These are phyloP conservation scores for Ianthella basta DNA, from an alignment of 37 sponge, comb jelly and placozoan species.

Conservation along the genomic window DNA sequence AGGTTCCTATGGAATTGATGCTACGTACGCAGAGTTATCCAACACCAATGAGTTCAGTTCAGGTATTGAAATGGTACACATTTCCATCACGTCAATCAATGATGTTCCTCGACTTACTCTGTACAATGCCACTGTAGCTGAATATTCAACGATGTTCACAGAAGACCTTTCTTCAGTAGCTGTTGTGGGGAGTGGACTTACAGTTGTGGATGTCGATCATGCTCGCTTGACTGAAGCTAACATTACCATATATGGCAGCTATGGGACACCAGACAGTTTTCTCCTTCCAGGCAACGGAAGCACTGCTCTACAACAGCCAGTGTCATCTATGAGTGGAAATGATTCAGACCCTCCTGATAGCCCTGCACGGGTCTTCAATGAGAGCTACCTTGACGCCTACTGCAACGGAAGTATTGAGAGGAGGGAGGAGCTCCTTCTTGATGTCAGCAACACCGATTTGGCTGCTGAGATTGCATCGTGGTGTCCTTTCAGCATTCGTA, in stretches of 20 bases:
- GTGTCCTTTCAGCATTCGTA: constrained; percentile 72
- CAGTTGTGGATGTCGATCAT: constrained; percentile 81
- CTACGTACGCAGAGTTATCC: constrained; percentile 55
- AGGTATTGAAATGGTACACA: constrained; percentile 11
- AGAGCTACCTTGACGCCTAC: constrained; percentile 45
- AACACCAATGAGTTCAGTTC: constrained; percentile 75
- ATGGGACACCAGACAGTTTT: constrained; percentile 18
- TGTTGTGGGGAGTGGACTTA: constrained; percentile 62
- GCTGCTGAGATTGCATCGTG: constrained; percentile 52
- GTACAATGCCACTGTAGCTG: constrained; percentile 34
- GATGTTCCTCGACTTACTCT: constrained; percentile 71
- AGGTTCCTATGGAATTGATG: constrained; percentile 86
- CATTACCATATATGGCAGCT: constrained; percentile 72
- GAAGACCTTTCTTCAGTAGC: constrained; percentile 69
- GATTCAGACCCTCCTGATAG: background rate
- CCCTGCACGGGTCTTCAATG: constrained; percentile 15
- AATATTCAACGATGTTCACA: constrained; percentile 46
- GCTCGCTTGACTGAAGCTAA: constrained; percentile 61
- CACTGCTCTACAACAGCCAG: background rate
- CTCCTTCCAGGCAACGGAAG: background rate
- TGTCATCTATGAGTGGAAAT: background rate
- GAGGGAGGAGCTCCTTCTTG: constrained; percentile 69
- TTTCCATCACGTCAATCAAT: constrained; percentile 62
- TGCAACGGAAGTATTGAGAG: constrained; percentile 54
- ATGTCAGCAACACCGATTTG: constrained; percentile 58